Evolutionary conservation across 2,797 vertebrate species (phyloP), one percentile per base, ranked within the genome.

Genomic region (Iguana delicatissima): DNA sequence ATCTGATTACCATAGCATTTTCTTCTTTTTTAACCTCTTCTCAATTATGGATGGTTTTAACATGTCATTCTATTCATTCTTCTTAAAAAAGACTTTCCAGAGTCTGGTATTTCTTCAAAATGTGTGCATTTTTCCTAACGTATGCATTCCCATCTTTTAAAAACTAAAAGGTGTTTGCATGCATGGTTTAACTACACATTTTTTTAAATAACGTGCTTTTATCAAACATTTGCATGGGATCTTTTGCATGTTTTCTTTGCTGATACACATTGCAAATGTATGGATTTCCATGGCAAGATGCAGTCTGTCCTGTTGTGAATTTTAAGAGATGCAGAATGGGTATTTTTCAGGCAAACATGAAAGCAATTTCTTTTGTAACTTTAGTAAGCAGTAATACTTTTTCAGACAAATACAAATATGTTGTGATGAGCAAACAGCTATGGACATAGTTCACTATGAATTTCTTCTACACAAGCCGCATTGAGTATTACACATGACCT

Each of bases 391-490:
- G 77, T 24, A 59, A 59, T 82, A 1, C 20, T 62, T 82, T 24
- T 4, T 89, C 89, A 86, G 50, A 57, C 91, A 95, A 88, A 94
- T 85, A 91, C 42, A 50, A 64, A 3, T 32, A 57, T 20, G n/a
- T 18, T 81, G 77, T 64, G 72, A 8, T 92, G 83, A 93, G 84
- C 79, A 80, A 91, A 84, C 69, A 32, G 46, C 24, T 91, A 88
- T 90, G 2, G 55, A 69, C 5, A 80, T 26, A 83, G 3, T 80
- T 80, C 24, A 13, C 35, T 32, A 10, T 38, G 29, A 50, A 74
- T 74, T 35, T 59, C 50, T 73, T 67, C 67, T 42, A 2, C 35
- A 57, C 8, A 20, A 35, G 50, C 38, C 38, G 5, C 42, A 50
- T 62, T 79, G 20, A 26, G 46, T 57, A 35, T n/a, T 69, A 24